These are phyloP conservation scores for Tetramorium parvispinum DNA, from an alignment of 1,140 invertebrate genomes.

Conservation along the genomic window DNA sequence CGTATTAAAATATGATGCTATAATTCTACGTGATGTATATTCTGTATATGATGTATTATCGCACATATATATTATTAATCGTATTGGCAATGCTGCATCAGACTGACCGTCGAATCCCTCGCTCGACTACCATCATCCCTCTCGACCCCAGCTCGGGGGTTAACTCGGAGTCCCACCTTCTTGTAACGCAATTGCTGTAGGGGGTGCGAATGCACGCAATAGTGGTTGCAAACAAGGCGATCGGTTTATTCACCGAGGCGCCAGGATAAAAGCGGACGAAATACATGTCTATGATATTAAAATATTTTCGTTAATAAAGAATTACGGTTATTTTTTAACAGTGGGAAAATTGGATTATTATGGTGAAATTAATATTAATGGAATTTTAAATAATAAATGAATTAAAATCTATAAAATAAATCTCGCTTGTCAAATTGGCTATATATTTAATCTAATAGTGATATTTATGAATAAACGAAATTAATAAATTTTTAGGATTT, in stretches of 20 bases:
- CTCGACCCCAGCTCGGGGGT: constrained; percentile 32
- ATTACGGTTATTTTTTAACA: neutral
- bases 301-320: constrained; percentile 10
- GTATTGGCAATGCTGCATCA: constrained; percentile 66
- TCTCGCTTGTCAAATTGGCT: neutral
- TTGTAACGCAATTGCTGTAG: constrained; percentile 53
- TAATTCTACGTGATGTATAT: too few species aligned
- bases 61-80: constrained; percentile 1
- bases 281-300: neutral
- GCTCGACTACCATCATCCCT: constrained; percentile 20
- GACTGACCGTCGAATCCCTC: constrained; percentile 68
- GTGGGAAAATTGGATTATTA: neutral
- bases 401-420: neutral
- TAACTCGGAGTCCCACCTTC: constrained; percentile 51
- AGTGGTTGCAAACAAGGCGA: constrained; percentile 48
- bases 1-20: too few species aligned
- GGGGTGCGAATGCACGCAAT: constrained; percentile 45
- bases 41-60: neutral
- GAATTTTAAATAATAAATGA: neutral
- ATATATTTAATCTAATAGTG: neutral
- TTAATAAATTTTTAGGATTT: too few species aligned
- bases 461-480: neutral
- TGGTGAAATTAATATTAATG: neutral
- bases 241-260: constrained; percentile 43
- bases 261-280: neutral